Conservation (phyloP, 2,888 invertebrate species). For the Heliconius ethilla region DNA sequence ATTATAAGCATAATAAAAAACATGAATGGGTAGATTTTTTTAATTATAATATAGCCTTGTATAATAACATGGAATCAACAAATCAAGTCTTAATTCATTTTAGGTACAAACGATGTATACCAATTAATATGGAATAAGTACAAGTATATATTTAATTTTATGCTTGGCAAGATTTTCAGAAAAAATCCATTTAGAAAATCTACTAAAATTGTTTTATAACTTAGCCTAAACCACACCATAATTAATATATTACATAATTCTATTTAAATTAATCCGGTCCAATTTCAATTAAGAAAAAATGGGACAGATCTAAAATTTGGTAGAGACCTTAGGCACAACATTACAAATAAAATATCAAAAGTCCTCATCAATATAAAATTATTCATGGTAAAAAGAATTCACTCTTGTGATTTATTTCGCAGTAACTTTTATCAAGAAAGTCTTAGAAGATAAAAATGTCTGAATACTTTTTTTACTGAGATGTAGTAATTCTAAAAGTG, state of each 20-base stretch:
- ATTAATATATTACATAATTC: slow-evolving; percentile 23
- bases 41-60: slow-evolving; percentile 28
- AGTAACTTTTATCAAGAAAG: not conserved
- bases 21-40: not conserved
- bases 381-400: too few relatives aligned
- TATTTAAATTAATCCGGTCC: not conserved
- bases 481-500: too few relatives aligned
- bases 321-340: not conserved
- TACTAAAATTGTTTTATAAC: slow-evolving; percentile 24
- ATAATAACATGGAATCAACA: slow-evolving; percentile 29
- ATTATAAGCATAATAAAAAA: slow-evolving; percentile 9
- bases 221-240: slow-evolving; percentile 33
- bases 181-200: slow-evolving; percentile 35
- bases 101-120: slow-evolving; percentile 32
- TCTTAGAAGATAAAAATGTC: not conserved
- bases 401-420: too few relatives aligned
- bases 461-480: not conserved
- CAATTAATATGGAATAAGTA: slow-evolving; percentile 35
- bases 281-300: not conserved
- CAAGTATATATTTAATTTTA: slow-evolving; percentile 4
- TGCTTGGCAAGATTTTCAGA: slow-evolving; percentile 30
- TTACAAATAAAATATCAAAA: not conserved
- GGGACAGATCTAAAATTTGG: not conserved
- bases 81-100: slow-evolving; percentile 28
- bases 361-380: not conserved